Conservation (phyloP, 2,888 invertebrate genomes). For the Trileptium ribeirensis region DNA sequence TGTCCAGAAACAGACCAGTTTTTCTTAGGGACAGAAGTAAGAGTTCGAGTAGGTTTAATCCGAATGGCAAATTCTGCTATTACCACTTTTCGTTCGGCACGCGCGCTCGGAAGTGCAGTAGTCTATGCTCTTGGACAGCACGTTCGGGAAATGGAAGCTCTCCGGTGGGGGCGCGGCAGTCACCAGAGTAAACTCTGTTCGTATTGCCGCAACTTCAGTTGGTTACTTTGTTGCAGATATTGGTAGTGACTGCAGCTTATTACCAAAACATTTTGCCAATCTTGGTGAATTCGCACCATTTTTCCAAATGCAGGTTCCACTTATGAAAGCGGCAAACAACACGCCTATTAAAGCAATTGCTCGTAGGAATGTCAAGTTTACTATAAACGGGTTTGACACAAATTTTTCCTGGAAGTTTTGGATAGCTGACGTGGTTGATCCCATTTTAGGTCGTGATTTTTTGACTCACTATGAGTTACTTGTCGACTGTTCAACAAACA, state of each 20-base stretch:
- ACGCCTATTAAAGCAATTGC: background rate
- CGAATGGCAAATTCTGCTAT: background rate
- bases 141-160: background rate
- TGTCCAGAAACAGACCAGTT: background rate
- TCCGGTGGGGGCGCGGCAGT: background rate
- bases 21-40: background rate
- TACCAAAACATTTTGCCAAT: background rate
- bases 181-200: background rate
- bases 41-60: background rate
- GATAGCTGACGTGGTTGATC: background rate
- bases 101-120: background rate
- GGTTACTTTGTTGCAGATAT: background rate
- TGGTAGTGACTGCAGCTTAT: background rate
- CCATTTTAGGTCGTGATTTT: background rate
- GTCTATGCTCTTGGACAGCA: background rate
- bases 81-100: background rate
- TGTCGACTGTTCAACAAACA: background rate
- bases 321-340: background rate
- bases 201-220: background rate
- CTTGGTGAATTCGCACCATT: background rate
- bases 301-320: background rate
- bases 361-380: background rate
- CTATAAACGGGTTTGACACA: background rate
- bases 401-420: background rate
- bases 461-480: background rate